Evolutionary conservation across 2,888 invertebrate species (phyloP), one percentile per base, ranked within the genome.

Genomic region (Dasysyrphus albostriatus): DNA sequence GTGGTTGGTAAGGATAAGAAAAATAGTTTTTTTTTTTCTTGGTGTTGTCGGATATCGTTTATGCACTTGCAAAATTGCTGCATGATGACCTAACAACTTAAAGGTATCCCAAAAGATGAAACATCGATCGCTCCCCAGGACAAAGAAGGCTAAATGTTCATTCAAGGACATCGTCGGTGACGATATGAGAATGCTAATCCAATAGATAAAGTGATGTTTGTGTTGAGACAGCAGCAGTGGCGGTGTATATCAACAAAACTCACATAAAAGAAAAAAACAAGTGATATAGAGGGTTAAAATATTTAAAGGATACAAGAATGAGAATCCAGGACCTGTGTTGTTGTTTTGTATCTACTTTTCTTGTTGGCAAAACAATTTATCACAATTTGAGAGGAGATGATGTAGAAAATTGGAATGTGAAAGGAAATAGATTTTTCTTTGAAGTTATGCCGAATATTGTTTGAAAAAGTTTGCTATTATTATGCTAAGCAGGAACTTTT

Each of bases 31-130:
- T 10, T 39, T 10, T 39, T 51, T 1, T 24, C 2, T 61, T 65
- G 44, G 10, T 19, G 2, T n/a, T 73, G 82, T 74, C 85, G 85
- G 85, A 49, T 34, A 8, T 16, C 70, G 58, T 76, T 87, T 87
- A 59, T 87, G 82, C 82, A 82, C 78, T 87, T 87, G 85, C 82
- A 65, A 74, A 77, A 81, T 81, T 63, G 73, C 81, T 34, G 16
- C 32, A 47, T 47, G 61, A 82, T 73, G 77, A 77, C 44, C 51
- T 34, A 34, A 76, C 65, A 75, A 63, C 42, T 69, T 75, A 7
- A 70, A 77, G 69, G 84, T 84, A 77, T 51, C 78, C 74, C 78
- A 69, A 78, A 42, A 69, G 67, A 74, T 87, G 49, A 82, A 81
- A 82, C 42, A 65, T 24, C 3, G 14, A 16, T 49, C 5, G 9